A percentile compares a stretch with the other conserved stretches of the same genome.
Evolutionary conservation across 2,797 vertebrate genomes (phyloP).

Genomic region (Galaxias olidus): DNA sequence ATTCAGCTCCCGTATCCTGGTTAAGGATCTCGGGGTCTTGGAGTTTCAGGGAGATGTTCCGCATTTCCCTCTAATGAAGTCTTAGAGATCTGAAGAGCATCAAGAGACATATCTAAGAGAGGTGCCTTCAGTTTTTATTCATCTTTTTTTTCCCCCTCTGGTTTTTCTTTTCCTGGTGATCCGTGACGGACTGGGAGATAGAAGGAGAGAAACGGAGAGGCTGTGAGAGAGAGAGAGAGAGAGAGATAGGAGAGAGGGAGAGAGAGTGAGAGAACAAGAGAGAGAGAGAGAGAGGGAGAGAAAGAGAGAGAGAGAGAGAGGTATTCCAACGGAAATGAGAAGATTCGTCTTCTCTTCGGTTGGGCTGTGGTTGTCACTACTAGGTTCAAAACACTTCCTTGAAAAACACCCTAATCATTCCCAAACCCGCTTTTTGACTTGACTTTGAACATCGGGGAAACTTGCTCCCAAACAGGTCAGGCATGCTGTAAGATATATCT

Average conservation of each 20-base stretch:
- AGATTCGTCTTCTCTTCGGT: slow-evolving; percentile 53
- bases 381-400: slow-evolving; percentile 73
- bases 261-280: background rate
- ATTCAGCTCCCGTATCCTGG: slow-evolving; percentile 56
- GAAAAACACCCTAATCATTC: slow-evolving; percentile 62
- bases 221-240: slow-evolving; percentile 29
- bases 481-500: slow-evolving; percentile 37
- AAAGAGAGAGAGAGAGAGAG: slow-evolving; percentile 41
- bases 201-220: background rate
- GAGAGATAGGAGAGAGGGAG: slow-evolving; percentile 26
- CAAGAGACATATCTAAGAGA: slow-evolving; percentile 77
- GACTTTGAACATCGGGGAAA: slow-evolving; percentile 69
- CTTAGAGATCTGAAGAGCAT: slow-evolving; percentile 77
- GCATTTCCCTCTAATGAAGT: slow-evolving; percentile 70
- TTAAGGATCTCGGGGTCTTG: slow-evolving; percentile 64
- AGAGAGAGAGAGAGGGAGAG: slow-evolving; percentile 24
- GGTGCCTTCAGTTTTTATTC: slow-evolving; percentile 76
- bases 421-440: slow-evolving; percentile 57
- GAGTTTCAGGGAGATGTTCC: slow-evolving; percentile 62
- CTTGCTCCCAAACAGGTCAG: slow-evolving; percentile 57
- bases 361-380: slow-evolving; percentile 69
- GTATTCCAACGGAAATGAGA: slow-evolving; percentile 73
- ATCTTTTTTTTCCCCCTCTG: slow-evolving; percentile 60
- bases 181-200: slow-evolving; percentile 48
- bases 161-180: slow-evolving; percentile 66